These are phyloP conservation scores for Hirundo rustica DNA, from an alignment of 2,797 vertebrate species.

Conservation along the genomic window DNA sequence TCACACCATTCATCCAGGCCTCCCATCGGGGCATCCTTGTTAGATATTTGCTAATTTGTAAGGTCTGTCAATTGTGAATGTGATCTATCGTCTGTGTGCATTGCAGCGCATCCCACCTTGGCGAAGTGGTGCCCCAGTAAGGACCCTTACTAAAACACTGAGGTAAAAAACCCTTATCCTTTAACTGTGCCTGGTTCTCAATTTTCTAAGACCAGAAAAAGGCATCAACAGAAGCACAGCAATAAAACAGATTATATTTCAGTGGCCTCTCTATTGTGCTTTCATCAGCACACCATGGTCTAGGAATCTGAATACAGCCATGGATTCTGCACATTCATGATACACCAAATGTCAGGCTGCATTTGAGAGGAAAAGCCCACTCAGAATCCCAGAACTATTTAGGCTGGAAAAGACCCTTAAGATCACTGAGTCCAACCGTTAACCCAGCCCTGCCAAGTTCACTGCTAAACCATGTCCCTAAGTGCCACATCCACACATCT, in stretches of 20 bases:
- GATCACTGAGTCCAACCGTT: neutral
- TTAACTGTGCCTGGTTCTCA: neutral
- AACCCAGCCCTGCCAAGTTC: neutral
- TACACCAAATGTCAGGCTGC: neutral
- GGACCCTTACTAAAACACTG: neutral
- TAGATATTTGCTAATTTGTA: neutral
- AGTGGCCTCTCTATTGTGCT: neutral
- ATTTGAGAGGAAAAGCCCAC: neutral
- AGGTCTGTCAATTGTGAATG: neutral
- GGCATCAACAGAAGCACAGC: neutral
- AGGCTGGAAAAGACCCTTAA: neutral
- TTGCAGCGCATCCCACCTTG: neutral
- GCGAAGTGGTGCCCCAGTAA: neutral
- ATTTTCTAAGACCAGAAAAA: neutral
- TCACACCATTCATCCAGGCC: neutral
- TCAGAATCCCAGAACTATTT: neutral
- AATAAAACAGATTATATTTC: neutral
- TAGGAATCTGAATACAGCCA: neutral
- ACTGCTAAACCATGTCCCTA: neutral
- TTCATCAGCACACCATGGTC: neutral
- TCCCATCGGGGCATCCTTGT: neutral
- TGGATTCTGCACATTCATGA: neutral
- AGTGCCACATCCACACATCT: neutral
- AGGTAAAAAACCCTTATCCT: neutral
- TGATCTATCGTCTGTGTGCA: accelerated